These are phyloP conservation scores for Orycteropus afer DNA, from an alignment of 2,113 vertebrate species.

Conservation along the genomic window DNA sequence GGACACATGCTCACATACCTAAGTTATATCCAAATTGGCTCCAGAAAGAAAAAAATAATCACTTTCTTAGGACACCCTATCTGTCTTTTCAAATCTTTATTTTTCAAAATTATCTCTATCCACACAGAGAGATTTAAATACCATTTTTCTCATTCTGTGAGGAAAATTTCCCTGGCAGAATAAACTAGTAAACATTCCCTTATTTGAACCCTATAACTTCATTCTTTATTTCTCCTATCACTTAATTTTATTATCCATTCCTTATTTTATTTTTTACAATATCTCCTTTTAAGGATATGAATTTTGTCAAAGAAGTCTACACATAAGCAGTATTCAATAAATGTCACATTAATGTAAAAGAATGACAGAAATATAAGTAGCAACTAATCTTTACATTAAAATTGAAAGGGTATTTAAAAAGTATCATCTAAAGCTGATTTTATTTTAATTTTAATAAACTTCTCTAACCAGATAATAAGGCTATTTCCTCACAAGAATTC, in stretches of 20 bases:
- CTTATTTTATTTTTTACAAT: background rate
- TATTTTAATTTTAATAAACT: background rate
- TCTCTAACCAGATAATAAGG: background rate
- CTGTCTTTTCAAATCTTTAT: background rate
- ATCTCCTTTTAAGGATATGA: background rate
- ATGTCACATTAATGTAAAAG: background rate
- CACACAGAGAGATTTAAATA: background rate
- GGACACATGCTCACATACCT: background rate
- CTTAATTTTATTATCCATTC: background rate
- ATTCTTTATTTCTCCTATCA: background rate
- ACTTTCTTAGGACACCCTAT: background rate
- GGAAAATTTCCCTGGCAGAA: background rate
- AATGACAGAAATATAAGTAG: background rate
- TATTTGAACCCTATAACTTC: background rate
- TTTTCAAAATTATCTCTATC: background rate
- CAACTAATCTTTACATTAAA: background rate
- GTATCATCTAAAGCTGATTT: background rate
- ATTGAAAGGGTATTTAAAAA: background rate
- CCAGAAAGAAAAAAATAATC: background rate
- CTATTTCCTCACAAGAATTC: background rate
- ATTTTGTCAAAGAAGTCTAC: background rate
- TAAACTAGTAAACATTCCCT: background rate
- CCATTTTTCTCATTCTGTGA: background rate
- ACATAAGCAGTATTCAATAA: background rate
- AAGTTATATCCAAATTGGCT: background rate